Conservation (phyloP, 2,113 vertebrate genomes). For the Tyrannus savana region DNA sequence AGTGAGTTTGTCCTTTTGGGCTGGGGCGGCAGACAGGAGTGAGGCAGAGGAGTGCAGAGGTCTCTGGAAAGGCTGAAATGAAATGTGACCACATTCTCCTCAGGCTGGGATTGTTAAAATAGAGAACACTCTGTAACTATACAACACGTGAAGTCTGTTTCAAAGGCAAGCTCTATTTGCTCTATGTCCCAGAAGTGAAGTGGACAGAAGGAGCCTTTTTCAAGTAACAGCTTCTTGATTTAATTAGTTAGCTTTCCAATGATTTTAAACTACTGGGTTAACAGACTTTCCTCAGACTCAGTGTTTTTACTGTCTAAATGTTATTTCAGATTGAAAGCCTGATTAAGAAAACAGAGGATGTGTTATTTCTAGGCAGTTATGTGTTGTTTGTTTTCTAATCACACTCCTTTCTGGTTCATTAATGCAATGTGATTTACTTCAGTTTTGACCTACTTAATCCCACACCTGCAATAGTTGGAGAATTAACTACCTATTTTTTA, state of each 20-base stretch:
- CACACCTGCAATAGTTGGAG: constrained; percentile 46
- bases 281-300: background rate
- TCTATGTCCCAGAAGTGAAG: background rate
- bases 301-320: constrained; percentile 34
- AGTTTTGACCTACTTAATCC: constrained; percentile 50
- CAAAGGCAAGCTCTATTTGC: constrained; percentile 22
- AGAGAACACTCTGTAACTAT: constrained; percentile 37
- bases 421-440: constrained; percentile 21
- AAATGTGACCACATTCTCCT: background rate
- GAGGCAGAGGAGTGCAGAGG: rapidly evolving
- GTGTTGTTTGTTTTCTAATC: constrained; percentile 59
- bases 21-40: background rate
- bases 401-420: constrained; percentile 4
- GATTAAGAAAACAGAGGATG: constrained; percentile 64
- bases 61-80: constrained; percentile 25
- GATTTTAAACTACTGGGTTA: constrained; percentile 33
- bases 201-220: constrained; percentile 28
- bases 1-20: background rate
- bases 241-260: constrained; percentile 1
- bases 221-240: constrained; percentile 42
- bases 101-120: constrained; percentile 18
- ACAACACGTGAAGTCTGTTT: constrained; percentile 7
- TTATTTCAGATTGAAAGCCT: constrained; percentile 58
- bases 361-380: constrained; percentile 57
- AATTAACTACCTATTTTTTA: constrained; percentile 56